A percentile compares a stretch with the other conserved stretches of the same genome.
These are phyloP conservation scores for Copidosoma aretas DNA, from an alignment of 2,888 invertebrate species.

Conservation along the genomic window DNA sequence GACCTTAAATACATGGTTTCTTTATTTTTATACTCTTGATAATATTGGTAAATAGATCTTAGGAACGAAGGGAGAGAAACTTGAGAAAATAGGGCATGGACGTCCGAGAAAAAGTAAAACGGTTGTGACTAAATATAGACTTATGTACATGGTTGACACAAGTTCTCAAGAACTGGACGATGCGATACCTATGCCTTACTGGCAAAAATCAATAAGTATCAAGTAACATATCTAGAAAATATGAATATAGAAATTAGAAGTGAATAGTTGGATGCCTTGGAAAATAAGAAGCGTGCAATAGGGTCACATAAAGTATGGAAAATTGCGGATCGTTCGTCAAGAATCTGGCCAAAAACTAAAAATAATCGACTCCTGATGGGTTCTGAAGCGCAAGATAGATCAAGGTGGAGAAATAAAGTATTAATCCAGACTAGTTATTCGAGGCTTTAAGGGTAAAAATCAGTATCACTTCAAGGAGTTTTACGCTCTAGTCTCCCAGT, in stretches of 20 bases:
- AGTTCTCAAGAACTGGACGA: not conserved
- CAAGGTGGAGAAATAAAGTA: not conserved
- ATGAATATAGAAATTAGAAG: slow-evolving; percentile 25
- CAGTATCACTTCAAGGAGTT: not conserved
- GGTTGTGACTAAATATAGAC: not conserved
- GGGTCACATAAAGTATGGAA: slow-evolving; percentile 37
- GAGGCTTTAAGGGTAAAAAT: not conserved
- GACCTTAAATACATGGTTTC: too few species aligned
- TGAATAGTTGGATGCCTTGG: slow-evolving; percentile 8
- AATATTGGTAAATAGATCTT: not conserved
- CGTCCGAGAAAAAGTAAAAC: not conserved
- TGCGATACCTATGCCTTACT: slow-evolving; percentile 11
- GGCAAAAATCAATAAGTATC: slow-evolving; percentile 30
- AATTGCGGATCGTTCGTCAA: slow-evolving; percentile 22
- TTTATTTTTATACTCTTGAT: not conserved
- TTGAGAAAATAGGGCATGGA: not conserved
- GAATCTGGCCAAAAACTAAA: slow-evolving; percentile 27
- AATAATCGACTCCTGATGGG: slow-evolving; percentile 32
- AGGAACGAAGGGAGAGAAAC: slow-evolving; percentile 18
- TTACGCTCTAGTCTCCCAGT: not conserved
- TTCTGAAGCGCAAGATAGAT: not conserved
- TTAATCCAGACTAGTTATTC: not conserved
- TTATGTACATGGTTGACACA: not conserved
- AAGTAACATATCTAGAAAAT: slow-evolving; percentile 30
- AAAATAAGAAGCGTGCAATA: not conserved